Evolutionary conservation across 2,888 invertebrate species (phyloP).

Genomic region (Lagria hirta): DNA sequence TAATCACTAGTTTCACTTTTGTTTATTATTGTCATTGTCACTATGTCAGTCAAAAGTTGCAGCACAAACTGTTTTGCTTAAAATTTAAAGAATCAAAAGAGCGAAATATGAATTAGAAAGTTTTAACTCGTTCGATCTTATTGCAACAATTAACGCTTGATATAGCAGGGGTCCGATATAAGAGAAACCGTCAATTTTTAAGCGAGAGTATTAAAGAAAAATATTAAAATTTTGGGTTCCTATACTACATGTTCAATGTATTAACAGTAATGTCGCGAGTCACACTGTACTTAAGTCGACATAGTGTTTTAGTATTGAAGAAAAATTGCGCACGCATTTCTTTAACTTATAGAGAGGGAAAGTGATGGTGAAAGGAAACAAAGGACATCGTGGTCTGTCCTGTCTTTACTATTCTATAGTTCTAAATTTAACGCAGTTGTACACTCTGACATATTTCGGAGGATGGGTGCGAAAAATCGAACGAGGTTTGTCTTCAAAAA

Average conservation of each 20-base stretch:
- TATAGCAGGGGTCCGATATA: slow-evolving; percentile 8
- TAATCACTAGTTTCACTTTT: slow-evolving; percentile 3
- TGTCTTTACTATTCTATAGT: neutral
- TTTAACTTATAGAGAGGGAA: slow-evolving; percentile 25
- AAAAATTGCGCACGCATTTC: slow-evolving; percentile 22
- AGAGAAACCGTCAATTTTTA: neutral
- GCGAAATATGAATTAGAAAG: slow-evolving; percentile 19
- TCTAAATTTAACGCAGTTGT: neutral
- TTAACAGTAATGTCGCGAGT: slow-evolving; percentile 25
- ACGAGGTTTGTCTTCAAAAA: slow-evolving; percentile 10
- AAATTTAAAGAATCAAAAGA: slow-evolving; percentile 13
- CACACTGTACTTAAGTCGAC: slow-evolving; percentile 25
- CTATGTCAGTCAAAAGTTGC: slow-evolving; percentile 11
- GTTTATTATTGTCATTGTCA: slow-evolving; percentile 20
- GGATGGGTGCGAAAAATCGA: slow-evolving; percentile 11
- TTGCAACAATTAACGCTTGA: slow-evolving; percentile 21
- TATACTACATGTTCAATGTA: slow-evolving; percentile 21
- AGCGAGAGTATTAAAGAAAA: neutral
- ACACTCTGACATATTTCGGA: slow-evolving; percentile 11
- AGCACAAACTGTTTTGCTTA: too few species aligned
- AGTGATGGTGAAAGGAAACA: slow-evolving; percentile 28
- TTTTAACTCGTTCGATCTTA: slow-evolving; percentile 12
- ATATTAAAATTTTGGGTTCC: slow-evolving; percentile 1
- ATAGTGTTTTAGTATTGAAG: slow-evolving; percentile 25
- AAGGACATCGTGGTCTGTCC: slow-evolving; percentile 14